Evolutionary conservation across 2,888 invertebrate genomes (phyloP).

Genomic region (Drosophila birchii): DNA sequence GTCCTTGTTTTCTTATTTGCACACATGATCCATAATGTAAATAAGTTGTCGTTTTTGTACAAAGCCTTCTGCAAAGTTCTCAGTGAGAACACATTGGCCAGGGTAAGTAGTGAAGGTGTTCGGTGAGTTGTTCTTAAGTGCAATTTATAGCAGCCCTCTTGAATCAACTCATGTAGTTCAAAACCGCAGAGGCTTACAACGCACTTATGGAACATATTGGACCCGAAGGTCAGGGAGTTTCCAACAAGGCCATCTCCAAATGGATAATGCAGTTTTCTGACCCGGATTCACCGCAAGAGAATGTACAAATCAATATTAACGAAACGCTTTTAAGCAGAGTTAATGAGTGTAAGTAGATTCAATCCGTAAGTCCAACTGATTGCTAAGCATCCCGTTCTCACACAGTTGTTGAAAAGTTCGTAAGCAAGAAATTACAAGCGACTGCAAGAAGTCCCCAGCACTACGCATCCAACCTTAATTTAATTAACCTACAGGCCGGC

Average conservation of each 20-base stretch:
- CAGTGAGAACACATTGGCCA: not conserved
- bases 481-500: not conserved
- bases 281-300: not conserved
- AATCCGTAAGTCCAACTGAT: not conserved
- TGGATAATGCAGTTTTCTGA: not conserved
- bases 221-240: not conserved
- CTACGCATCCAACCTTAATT: constrained; percentile 1
- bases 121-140: not conserved
- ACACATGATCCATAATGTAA: not conserved
- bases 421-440: not conserved
- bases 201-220: constrained; percentile 8
- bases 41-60: not conserved
- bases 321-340: not conserved
- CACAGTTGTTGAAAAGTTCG: constrained; percentile 4
- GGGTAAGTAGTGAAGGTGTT: constrained; percentile 1
- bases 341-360: constrained; percentile 9
- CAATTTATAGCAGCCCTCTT: not conserved
- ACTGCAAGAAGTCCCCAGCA: not conserved
- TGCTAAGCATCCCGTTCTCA: not conserved
- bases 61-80: not conserved
- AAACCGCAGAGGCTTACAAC: constrained; percentile 1
- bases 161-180: constrained; percentile 2
- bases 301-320: not conserved
- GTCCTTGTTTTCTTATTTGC: constrained; percentile 91
- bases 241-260: not conserved